A percentile compares a stretch with the other conserved stretches of the same genome.
phyloP scores from a whole-genome alignment of 2,113 vertebrate genomes.

The Colaptes auratus region DNA sequence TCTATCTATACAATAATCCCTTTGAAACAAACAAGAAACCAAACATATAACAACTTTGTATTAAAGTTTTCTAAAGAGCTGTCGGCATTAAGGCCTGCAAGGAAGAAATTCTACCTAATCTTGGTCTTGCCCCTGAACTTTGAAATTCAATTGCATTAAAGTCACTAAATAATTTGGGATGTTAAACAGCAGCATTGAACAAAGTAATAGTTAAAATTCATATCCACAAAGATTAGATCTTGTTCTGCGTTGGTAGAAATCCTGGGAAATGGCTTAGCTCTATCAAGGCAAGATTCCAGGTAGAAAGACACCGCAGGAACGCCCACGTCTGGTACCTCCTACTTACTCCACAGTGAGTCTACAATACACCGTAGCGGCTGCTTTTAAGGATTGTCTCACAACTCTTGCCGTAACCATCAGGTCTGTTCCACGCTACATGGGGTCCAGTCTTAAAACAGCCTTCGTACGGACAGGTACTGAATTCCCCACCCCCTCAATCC shows the following conservation, averaged over 20 bases:
- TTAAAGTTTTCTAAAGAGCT: neutral
- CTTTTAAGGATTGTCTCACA: neutral
- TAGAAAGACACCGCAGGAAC: neutral
- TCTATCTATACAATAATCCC: neutral
- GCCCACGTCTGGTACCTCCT: fast-evolving
- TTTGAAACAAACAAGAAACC: neutral
- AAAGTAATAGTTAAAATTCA: neutral
- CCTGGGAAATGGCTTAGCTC: fast-evolving
- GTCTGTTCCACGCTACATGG: fast-evolving
- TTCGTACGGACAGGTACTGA: fast-evolving
- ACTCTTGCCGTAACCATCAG: fast-evolving
- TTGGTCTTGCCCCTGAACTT: neutral
- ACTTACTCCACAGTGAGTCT: fast-evolving
- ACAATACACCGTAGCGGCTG: fast-evolving
- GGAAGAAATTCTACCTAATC: neutral
- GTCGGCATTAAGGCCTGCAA: neutral
- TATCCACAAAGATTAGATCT: neutral
- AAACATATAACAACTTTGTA: fast-evolving
- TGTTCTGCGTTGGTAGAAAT: neutral
- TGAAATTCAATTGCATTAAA: neutral
- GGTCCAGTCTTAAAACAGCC: neutral
- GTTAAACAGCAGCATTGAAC: neutral
- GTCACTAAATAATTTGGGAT: neutral
- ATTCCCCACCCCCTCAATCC: fast-evolving
- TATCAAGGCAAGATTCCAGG: too few species aligned